phyloP scores from a whole-genome alignment of 2,113 vertebrate species.

The Trogon melanurus region DNA sequence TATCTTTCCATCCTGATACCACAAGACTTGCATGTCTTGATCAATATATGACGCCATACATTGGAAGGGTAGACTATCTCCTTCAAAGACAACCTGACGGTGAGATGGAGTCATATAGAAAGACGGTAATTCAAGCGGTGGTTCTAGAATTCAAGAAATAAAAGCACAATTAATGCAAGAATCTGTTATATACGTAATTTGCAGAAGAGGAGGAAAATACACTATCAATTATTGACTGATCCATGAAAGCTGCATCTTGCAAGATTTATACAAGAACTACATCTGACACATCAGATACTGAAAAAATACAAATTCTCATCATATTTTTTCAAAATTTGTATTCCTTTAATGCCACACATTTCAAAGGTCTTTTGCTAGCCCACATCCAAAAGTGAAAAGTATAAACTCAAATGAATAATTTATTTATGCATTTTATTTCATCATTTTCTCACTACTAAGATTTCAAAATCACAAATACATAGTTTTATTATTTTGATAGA shows the following conservation, averaged over 20 bases:
- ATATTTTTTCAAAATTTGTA: background rate
- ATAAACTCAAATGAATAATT: background rate
- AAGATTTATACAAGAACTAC: background rate
- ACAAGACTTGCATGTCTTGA: constrained; percentile 96
- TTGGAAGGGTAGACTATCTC: constrained; percentile 95
- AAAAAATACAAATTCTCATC: background rate
- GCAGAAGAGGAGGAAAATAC: background rate
- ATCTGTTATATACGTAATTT: background rate
- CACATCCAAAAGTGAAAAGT: background rate
- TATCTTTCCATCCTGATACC: constrained; percentile 95
- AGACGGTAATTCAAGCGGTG: constrained; percentile 92
- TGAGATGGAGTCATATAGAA: constrained; percentile 96
- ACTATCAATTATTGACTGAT: background rate
- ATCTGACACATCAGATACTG: rapidly evolving
- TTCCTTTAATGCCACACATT: background rate
- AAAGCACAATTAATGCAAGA: background rate
- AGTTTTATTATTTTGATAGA: background rate
- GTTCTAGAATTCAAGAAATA: constrained; percentile 76
- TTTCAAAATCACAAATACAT: background rate
- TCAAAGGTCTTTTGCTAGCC: background rate
- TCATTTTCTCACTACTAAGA: background rate
- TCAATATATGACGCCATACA: constrained; percentile 95
- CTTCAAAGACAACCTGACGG: constrained; percentile 95
- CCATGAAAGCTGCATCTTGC: background rate
- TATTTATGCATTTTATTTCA: background rate